Base-by-base conservation (phyloP, 2,888 invertebrate genomes). In the Epistrophe eligans region DNA sequence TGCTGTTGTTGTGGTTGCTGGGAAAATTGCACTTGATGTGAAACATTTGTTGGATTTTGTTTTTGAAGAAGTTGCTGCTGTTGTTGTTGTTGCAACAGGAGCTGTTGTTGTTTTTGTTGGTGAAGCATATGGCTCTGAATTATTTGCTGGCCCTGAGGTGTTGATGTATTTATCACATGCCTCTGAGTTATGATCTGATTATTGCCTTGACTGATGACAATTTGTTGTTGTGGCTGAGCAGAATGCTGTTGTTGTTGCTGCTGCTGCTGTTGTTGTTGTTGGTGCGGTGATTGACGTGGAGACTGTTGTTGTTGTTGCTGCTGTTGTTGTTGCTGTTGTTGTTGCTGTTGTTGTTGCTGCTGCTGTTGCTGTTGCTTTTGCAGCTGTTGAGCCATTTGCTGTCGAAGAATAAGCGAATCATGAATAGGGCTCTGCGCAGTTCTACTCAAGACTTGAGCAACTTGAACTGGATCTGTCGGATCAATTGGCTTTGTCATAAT, bases 141-240 rank as follows among this genome's bases (percentile, higher is more conserved):
- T n/a, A 93, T 91, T 89, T 93, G 93, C 50, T 93, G 93, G 0
- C 93, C 93, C 60, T 93, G 93, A 4, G 91, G 90, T 0, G 93
- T 92, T 3, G 93, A 91, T 3, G 93, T 92, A 66, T 93, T 93
- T 19, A 93, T 92, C 0, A 93, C 91, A 73, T 93, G 93, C 1
- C 92, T 90, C 70, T 92, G 92, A 5, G 92, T 90, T 15, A 92
- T 92, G 4, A 92, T 91, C 87, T 92, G 92, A 60, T 72, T 83
- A 79, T 91, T 89, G 17, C 85, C 84, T 71, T 89, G 89, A 24
- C 88, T 88, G 38, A 89, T 89, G 9, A 90, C 88, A 15, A 90
- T 89, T 71, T 89, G 89, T 24, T 89, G 89, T 45, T 82, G 74
- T 13, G 82, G 71, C 11, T 70, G 67, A 17, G 76, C 66, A 32